A percentile compares a stretch with the other conserved stretches of the same genome.
Conservation (phyloP, 2,797 vertebrate species). For the Ispidina picta region DNA sequence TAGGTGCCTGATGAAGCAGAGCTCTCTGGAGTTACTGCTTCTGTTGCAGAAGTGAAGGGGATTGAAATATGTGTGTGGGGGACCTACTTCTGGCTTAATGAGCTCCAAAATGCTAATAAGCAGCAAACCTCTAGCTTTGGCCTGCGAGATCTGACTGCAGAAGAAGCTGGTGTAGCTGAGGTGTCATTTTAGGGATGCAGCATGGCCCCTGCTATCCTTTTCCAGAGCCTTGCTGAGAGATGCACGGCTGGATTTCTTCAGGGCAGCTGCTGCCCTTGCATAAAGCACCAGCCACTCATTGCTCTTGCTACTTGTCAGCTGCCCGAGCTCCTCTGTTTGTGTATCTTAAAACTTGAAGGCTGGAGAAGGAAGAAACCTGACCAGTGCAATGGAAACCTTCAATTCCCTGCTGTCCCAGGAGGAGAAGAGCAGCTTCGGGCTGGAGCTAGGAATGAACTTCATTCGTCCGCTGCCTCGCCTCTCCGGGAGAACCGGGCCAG, state of each 20-base stretch:
- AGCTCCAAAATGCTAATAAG: not conserved
- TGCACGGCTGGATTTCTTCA: not conserved
- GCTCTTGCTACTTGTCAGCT: slow-evolving; percentile 17
- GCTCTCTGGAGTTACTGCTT: not conserved
- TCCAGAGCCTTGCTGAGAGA: not conserved
- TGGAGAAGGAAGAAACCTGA: slow-evolving; percentile 57
- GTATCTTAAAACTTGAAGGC: slow-evolving; percentile 30
- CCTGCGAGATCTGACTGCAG: not conserved
- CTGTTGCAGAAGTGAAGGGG: not conserved
- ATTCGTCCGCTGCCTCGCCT: not conserved
- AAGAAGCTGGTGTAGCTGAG: not conserved
- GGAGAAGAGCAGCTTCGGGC: slow-evolving; percentile 42
- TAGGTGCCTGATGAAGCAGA: not conserved
- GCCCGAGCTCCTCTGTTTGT: not conserved
- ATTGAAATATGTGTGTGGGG: too few relatives aligned
- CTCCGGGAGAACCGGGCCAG: slow-evolving; percentile 61
- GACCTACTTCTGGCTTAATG: not conserved
- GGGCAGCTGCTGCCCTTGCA: slow-evolving; percentile 5
- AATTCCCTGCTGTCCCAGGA: slow-evolving; percentile 29
- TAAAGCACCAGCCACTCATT: not conserved
- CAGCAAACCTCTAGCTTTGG: not conserved
- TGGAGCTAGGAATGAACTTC: slow-evolving; percentile 52
- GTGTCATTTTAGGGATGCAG: not conserved
- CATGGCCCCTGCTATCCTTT: not conserved
- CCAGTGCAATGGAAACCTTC: slow-evolving; percentile 70